phyloP scores from a whole-genome alignment of 1,140 invertebrate species.

The Orussus abietinus region DNA sequence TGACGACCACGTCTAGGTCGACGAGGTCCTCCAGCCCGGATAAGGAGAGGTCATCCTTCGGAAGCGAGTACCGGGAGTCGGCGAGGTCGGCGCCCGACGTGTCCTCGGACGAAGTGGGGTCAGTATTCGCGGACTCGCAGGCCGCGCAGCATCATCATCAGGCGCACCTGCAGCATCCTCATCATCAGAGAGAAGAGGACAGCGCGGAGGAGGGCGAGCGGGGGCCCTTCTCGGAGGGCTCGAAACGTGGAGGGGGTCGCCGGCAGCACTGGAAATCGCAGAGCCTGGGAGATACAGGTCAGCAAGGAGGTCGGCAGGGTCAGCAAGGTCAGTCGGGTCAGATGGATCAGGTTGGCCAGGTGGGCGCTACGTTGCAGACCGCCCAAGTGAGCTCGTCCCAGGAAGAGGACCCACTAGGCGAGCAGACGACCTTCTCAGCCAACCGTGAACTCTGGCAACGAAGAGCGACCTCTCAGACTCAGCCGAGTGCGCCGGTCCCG shows the following conservation, averaged over 20 bases:
- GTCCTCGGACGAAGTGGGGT: neutral
- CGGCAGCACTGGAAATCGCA: constrained; percentile 54
- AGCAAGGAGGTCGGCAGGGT: constrained; percentile 13
- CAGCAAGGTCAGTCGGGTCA: constrained; percentile 19
- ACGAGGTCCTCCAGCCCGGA: constrained; percentile 33
- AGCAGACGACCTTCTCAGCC: constrained; percentile 42
- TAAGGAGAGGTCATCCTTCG: constrained; percentile 19
- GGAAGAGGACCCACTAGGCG: constrained; percentile 17
- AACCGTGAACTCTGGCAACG: constrained; percentile 64
- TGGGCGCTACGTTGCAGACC: constrained; percentile 13
- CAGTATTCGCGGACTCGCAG: neutral
- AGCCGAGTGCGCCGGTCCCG: constrained; percentile 35
- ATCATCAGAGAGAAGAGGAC: constrained; percentile 9
- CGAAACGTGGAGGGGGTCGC: constrained; percentile 30
- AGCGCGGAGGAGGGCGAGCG: constrained; percentile 27
- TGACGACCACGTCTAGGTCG: constrained; percentile 18
- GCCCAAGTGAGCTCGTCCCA: constrained; percentile 12
- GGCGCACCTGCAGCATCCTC: constrained; percentile 7
- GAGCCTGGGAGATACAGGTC: constrained; percentile 41
- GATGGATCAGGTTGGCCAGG: constrained; percentile 16
- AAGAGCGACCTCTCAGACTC: constrained; percentile 56
- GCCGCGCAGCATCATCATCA: constrained; percentile 11
- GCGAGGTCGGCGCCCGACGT: too few species aligned
- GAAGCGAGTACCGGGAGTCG: constrained; percentile 24
- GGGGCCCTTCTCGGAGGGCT: constrained; percentile 16